Percentiles rank a stretch among this genome's conserved stretches.
These are phyloP conservation scores for Lasiommata megera DNA, from an alignment of 2,888 invertebrate species.

Conservation along the genomic window DNA sequence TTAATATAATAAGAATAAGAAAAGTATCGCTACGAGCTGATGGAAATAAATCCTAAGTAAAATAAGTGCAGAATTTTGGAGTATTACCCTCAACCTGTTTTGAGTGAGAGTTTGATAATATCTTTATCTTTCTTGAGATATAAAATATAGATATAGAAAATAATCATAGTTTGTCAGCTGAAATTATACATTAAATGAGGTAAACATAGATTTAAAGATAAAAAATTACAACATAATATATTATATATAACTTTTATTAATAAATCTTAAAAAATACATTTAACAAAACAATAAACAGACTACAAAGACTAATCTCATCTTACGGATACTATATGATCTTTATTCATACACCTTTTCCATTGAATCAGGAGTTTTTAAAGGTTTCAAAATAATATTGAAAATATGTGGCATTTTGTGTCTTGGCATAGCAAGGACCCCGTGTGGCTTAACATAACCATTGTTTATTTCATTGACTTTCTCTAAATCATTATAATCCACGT, in stretches of 20 bases:
- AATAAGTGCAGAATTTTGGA: no score
- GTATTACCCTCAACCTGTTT: no score
- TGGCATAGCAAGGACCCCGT: conserved; percentile 16
- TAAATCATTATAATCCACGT: conserved; percentile 19
- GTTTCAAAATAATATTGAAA: conserved; percentile 39
- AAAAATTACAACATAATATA: not conserved
- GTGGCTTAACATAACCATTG: conserved; percentile 17
- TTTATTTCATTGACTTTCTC: conserved; percentile 20
- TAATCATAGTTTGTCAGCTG: no score
- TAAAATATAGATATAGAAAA: no score
- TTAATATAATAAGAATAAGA: no score
- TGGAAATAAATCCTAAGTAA: no score
- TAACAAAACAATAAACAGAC: not conserved
- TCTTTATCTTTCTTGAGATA: no score
- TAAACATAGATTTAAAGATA: not conserved
- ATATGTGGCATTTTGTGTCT: conserved; percentile 34
- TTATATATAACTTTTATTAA: not conserved
- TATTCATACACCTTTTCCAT: conserved; percentile 42
- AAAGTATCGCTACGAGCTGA: no score
- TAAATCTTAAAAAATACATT: no score
- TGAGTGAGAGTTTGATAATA: no score
- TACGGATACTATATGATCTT: not conserved
- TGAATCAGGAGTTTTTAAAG: conserved; percentile 26
- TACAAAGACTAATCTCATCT: no score
- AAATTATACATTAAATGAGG: no score